Evolutionary conservation across 2,113 vertebrate species (phyloP), one percentile per base, ranked within the genome.

Genomic region (Myrmophylax atrothorax): DNA sequence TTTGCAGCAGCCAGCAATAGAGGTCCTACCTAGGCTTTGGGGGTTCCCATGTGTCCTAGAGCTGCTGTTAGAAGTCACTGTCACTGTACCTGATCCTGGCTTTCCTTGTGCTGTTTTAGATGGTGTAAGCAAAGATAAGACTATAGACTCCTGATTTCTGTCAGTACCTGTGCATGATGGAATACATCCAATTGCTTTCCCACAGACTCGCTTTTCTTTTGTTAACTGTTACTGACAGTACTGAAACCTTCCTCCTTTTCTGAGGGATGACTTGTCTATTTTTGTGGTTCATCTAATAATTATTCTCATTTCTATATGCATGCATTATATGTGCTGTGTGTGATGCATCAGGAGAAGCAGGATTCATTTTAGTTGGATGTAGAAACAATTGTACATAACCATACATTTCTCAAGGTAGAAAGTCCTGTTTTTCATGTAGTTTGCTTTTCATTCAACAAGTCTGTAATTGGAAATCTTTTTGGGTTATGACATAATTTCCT

Each of bases 401-500:
- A 20, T 70, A 56, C 64, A 22, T 89, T 96, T 94, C 69, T 87
- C 76, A 86, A 94, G 17, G 74, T 91, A 83, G 47, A 78, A 29
- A 47, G 64, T 85, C 69, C 85, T 94, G 31, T 31, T 75, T 89
- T 85, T 94, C 18, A 4, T 53, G 2, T 40, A 18, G 24, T 47
- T 68, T 20, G 9, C 6, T 53, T 67, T 68, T 53, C 29, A 31
- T 91, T 97, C 47, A 93, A 95, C 91, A 89, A 87, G 13, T 77
- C 63, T 87, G 10, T 89, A 37, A 89, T 59, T 56, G 70, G 38
- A 19, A 20, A 85, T 66, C 11, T 72, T 63, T 94, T 95, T 83
- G 18, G 85, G 66, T 76, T n/a, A 89, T 92, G 87, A 44, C 73
- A 88, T 84, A 82, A 52, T 84, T 97, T 90, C 56, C 70, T 72